Evolutionary conservation across 2,797 vertebrate species (phyloP), one percentile per base, ranked within the genome.

Genomic region (Hippopotamyrus pictus): DNA sequence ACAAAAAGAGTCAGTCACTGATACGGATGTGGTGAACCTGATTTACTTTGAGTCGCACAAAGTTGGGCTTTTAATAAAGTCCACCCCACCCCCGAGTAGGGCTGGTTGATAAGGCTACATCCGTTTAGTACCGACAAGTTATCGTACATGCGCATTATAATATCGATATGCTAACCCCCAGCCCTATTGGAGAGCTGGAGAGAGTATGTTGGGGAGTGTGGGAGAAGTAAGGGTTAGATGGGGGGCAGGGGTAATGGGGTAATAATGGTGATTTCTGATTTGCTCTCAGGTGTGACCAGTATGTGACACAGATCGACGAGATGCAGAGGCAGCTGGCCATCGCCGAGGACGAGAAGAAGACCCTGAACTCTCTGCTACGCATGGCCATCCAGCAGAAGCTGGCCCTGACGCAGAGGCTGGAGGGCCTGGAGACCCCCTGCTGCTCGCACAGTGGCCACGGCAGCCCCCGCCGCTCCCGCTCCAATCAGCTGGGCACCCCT

Each of bases 341-440:
- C 0, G 96, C 97, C 0, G 97, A 97, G 90, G 97, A 97, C 3
- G 97, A 97, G 94, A 97, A 97, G 95, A 97, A 96, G 94, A 97
- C 97, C 0, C 95, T 97, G 76, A 97, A 97, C 90, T 95, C 97
- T 1, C 94, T 97, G 90, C 95, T 97, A 83, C 96, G 97, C 44
- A 97, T 97, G 96, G 97, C 97, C 79, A 97, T 97, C 90, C 97
- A 97, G 94, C 97, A 97, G 93, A 97, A 97, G 89, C 89, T 97
- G 92, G 97, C 97, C 1, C 95, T 97, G 0, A 97, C 96, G 2
- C 96, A 97, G 91, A 95, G 97, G 0, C 87, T 97, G 91, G 97
- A 97, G 93, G 95, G 96, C 50, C 93, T 96, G 90, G 96, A 96
- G 92, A 89, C 91, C 0, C 94, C 95, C 2, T 41, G 92, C 88